phyloP scores from a whole-genome alignment of 2,113 vertebrate genomes.

The Dicrurus megarhynchus region DNA sequence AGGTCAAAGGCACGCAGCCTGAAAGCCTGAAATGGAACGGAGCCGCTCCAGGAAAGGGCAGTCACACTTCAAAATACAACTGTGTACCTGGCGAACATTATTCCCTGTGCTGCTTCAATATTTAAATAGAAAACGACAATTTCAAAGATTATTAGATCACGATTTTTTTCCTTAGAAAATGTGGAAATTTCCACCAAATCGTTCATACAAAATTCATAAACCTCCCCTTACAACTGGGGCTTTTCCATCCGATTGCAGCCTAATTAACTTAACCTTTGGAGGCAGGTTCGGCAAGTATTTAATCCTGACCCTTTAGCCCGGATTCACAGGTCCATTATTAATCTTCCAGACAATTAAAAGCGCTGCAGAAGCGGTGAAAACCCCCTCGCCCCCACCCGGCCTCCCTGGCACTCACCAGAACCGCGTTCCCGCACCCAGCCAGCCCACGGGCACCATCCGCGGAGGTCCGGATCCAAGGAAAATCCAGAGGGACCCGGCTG shows the following conservation, averaged over 20 bases:
- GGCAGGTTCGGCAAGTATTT: not conserved
- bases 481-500: not conserved
- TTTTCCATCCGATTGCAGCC: not conserved
- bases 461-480: accelerated
- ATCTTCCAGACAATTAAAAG: not conserved
- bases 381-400: accelerated
- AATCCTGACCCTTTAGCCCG: not conserved
- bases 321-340: not conserved
- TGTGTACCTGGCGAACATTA: not conserved
- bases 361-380: not conserved
- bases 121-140: not conserved
- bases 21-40: not conserved
- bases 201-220: not conserved
- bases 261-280: not conserved
- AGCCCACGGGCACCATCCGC: not conserved
- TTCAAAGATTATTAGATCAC: not conserved
- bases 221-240: not conserved
- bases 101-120: not conserved
- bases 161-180: not conserved
- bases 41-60: not conserved
- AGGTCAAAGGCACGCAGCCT: not conserved
- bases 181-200: not conserved
- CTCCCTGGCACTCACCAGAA: constrained; percentile 70
- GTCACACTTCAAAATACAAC: not conserved
- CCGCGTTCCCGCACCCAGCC: not conserved